Base-by-base conservation (phyloP, 2,113 vertebrate species). In the Acanthochromis polyacanthus region DNA sequence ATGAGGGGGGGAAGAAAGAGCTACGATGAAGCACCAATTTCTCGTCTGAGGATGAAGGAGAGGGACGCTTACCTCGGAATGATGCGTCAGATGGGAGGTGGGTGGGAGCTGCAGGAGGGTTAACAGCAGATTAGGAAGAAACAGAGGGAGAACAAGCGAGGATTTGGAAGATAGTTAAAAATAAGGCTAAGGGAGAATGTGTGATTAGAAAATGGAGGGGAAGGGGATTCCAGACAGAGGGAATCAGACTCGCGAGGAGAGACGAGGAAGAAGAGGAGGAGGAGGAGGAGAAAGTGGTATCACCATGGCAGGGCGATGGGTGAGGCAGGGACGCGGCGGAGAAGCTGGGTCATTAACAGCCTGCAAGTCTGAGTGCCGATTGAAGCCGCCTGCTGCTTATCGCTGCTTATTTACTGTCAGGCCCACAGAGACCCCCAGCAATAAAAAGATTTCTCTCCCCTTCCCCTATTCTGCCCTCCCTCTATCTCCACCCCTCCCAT, bases 331-430 rank as follows among this genome's bases (percentile, higher is more conserved):
- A 89, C 79, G 58, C 1, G 22, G 1, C 1, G 52, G 62, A 22
- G 61, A 89, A 82, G 87, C 66, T 67, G 56, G 88, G 83, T 87
- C 89, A 85, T 92, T 90, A 93, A 82, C 83, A 89, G 81, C 82
- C 90, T 84, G 70, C 56, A 19, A 86, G 88, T 88, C 77, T 70
- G 64, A 70, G 45, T 82, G 79, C 50, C 8, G 71, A 81, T 51
- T 80, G 76, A 63, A 81, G 84, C 82, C 43, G 83, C 81, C 83
- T 82, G 85, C 83, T 83, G 88, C 88, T 90, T 90, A 88, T 92
- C 88, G 67, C 68, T 69, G 80, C 80, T 82, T 82, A 81, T 90
- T 92, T 86, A 89, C 90, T 75, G 62, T 83, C 81, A 71, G 83
- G 48, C 86, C 73, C 75, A 11, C 76, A 73, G 81, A 87, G 78